Evolutionary conservation across 1,140 invertebrate genomes (phyloP).

Genomic region (Drosophila lacertosa): DNA sequence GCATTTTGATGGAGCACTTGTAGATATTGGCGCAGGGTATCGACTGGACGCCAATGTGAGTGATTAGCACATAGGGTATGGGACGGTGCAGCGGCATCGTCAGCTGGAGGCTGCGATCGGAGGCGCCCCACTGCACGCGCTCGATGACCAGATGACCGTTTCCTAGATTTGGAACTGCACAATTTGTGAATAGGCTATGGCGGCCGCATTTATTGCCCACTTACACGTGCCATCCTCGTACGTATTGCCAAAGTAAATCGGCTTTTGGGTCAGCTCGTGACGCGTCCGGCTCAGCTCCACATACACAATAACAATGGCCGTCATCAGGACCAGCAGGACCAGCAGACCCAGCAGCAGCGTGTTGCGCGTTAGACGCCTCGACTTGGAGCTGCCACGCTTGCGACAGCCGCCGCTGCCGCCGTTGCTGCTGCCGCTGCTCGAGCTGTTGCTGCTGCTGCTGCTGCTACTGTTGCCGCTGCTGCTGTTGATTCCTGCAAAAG

Average conservation of each 20-base stretch:
- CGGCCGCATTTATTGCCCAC: conserved; percentile 25
- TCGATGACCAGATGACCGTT: conserved; percentile 82
- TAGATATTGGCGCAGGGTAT: conserved; percentile 63
- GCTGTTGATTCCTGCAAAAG: conserved; percentile 66
- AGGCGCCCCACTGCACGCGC: conserved; percentile 85
- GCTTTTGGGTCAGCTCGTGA: conserved; percentile 6
- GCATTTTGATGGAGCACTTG: conserved; percentile 82
- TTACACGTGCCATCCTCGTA: conserved; percentile 81
- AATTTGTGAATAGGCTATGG: conserved; percentile 61
- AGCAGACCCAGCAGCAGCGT: conserved; percentile 59
- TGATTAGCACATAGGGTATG: conserved; percentile 83
- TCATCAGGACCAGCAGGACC: conserved; percentile 60
- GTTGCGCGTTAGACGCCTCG: conserved; percentile 60
- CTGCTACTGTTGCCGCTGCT: conserved; percentile 11
- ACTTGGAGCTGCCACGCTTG: conserved; percentile 21
- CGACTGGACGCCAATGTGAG: conserved; percentile 83
- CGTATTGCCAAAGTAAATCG: conserved; percentile 72
- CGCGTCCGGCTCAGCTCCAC: conserved; percentile 50
- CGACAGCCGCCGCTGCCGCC: conserved; percentile 15
- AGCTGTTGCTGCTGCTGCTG: conserved; percentile 6
- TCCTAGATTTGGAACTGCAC: conserved; percentile 83
- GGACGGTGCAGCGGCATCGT: conserved; percentile 64
- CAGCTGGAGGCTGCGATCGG: conserved; percentile 66
- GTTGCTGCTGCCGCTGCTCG: conserved; percentile 12
- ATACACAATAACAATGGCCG: conserved; percentile 57